Percentiles rank a stretch among this genome's conserved stretches.
These are phyloP conservation scores for Tetropium fuscum DNA, from an alignment of 2,888 invertebrate genomes.

Conservation along the genomic window DNA sequence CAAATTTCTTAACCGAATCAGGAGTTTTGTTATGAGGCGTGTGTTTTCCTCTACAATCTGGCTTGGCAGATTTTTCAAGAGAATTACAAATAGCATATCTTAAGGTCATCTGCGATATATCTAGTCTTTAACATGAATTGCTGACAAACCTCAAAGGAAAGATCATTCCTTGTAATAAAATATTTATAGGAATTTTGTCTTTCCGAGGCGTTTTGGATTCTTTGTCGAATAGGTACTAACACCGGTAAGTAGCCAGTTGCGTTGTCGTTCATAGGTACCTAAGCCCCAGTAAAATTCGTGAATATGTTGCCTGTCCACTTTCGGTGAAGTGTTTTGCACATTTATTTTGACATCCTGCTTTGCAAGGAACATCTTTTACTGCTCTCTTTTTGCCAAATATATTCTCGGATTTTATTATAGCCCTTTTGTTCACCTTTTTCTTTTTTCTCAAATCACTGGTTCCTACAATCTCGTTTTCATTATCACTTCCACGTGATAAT, in stretches of 20 bases:
- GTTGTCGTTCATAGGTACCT: neutral
- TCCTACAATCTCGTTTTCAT: neutral
- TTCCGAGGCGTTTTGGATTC: neutral
- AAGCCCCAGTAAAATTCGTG: neutral
- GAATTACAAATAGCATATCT: conserved; percentile 4
- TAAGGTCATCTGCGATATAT: conserved; percentile 23
- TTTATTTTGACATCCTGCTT: neutral
- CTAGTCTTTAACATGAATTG: conserved; percentile 25
- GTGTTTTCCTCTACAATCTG: conserved; percentile 21
- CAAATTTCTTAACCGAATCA: conserved; percentile 23
- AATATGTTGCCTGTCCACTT: neutral
- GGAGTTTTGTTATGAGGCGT: conserved; percentile 18
- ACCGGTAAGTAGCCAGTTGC: neutral
- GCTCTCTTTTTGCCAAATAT: neutral
- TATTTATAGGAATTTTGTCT: neutral
- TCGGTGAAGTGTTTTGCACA: neutral
- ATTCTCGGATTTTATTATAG: neutral
- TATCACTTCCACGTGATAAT: neutral
- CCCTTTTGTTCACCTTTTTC: neutral
- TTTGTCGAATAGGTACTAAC: neutral
- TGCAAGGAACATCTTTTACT: neutral
- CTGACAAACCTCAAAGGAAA: conserved; percentile 12
- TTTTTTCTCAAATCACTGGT: neutral
- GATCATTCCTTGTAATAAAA: neutral
- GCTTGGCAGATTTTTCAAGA: conserved; percentile 14